phyloP scores from a whole-genome alignment of 2,797 vertebrate genomes.

The Squalus acanthias region DNA sequence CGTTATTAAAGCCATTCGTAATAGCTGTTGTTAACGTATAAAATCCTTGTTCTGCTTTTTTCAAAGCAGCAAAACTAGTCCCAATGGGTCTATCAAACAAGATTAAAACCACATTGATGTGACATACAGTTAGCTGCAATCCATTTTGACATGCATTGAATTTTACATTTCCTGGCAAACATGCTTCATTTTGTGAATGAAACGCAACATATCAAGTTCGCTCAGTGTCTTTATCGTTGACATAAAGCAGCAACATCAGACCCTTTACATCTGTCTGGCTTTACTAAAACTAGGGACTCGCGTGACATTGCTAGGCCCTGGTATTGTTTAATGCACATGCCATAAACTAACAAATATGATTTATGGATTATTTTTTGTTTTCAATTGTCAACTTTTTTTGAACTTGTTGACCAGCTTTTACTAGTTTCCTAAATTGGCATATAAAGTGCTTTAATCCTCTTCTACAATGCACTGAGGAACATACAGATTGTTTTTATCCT shows the following conservation, averaged over 20 bases:
- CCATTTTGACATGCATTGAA: background rate
- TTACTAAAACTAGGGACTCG: background rate
- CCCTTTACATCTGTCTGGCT: background rate
- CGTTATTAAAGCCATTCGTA: conserved; percentile 11
- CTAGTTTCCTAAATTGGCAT: too few relatives aligned
- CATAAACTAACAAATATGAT: background rate
- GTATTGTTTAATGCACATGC: background rate
- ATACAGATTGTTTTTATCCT: background rate
- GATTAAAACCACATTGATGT: conserved; percentile 21
- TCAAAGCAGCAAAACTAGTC: background rate
- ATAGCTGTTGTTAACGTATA: conserved; percentile 17
- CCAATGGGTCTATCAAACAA: background rate
- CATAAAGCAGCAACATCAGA: background rate
- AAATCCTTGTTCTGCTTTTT: conserved; percentile 24
- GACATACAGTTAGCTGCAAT: conserved; percentile 1
- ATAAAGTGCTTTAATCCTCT: background rate
- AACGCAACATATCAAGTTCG: background rate
- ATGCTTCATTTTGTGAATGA: background rate
- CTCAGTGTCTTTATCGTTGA: background rate
- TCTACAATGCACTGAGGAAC: background rate
- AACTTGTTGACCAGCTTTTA: too few relatives aligned
- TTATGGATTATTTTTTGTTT: background rate
- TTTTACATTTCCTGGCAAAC: conserved; percentile 28
- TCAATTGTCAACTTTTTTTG: background rate
- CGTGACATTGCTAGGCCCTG: background rate